phyloP scores from a whole-genome alignment of 2,113 vertebrate species.

The Falco punctatus region DNA sequence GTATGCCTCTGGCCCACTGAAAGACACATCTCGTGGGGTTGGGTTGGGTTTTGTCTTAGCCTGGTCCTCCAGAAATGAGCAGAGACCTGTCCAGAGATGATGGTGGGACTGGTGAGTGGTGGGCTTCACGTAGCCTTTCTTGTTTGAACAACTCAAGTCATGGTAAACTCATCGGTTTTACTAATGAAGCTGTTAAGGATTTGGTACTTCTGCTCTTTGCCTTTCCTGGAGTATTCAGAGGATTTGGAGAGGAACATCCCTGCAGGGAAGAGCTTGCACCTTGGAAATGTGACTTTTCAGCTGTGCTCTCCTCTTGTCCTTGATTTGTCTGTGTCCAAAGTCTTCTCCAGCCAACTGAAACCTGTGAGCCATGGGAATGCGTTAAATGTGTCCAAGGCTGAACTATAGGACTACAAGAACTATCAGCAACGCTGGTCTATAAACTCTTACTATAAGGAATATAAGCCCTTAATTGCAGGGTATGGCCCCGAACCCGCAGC shows the following conservation, averaged over 20 bases:
- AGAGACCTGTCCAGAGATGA: not conserved
- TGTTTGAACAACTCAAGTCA: fast-evolving
- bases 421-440: fast-evolving
- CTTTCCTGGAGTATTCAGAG: not conserved
- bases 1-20: fast-evolving
- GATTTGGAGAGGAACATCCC: not conserved
- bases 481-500: not conserved
- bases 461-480: not conserved
- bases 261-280: not conserved
- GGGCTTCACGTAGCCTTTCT: fast-evolving
- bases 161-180: not conserved
- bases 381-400: not conserved
- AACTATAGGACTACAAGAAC: fast-evolving
- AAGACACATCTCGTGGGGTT: fast-evolving
- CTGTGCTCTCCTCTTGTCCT: not conserved
- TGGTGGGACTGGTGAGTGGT: not conserved
- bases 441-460: not conserved
- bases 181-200: not conserved
- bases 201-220: not conserved
- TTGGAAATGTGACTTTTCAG: not conserved
- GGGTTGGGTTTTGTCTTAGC: not conserved
- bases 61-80: not conserved
- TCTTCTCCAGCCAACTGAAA: not conserved
- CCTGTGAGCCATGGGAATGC: not conserved
- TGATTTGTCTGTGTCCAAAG: fast-evolving